Conservation (phyloP, 2,113 vertebrate species). For the Vimba vimba region DNA sequence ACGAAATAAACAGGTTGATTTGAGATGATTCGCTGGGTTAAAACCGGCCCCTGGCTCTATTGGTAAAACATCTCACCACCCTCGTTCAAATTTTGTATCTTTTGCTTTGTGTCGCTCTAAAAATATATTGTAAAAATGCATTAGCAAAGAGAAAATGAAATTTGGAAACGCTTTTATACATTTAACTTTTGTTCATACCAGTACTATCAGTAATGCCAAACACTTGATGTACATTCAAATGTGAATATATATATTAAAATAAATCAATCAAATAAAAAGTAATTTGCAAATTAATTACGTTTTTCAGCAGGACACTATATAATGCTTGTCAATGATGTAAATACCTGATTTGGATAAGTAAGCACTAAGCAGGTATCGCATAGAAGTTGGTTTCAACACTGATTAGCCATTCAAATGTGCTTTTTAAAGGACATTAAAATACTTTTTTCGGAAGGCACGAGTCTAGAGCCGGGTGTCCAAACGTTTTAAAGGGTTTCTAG, state of each 20-base stretch:
- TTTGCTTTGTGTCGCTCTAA: neutral
- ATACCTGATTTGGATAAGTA: neutral
- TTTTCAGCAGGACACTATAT: neutral
- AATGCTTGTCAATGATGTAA: neutral
- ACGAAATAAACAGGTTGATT: neutral
- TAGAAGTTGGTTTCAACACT: neutral
- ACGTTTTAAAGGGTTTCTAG: neutral
- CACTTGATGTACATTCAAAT: neutral
- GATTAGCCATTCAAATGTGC: neutral
- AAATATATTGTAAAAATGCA: neutral
- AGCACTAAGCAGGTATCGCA: neutral
- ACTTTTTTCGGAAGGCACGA: neutral
- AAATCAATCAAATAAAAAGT: neutral
- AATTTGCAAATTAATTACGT: neutral
- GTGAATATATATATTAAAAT: neutral
- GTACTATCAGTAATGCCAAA: too few relatives aligned
- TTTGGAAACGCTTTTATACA: neutral
- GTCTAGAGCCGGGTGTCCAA: neutral
- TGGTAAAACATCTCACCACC: neutral
- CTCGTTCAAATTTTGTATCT: neutral
- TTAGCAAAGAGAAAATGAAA: neutral
- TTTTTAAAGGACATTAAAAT: neutral
- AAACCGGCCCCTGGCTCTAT: neutral
- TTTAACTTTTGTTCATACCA: neutral
- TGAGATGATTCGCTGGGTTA: conserved; percentile 13